Evolutionary conservation across 1,140 invertebrate species (phyloP), one percentile per base, ranked within the genome.

Genomic region (Micrasema minimum): DNA sequence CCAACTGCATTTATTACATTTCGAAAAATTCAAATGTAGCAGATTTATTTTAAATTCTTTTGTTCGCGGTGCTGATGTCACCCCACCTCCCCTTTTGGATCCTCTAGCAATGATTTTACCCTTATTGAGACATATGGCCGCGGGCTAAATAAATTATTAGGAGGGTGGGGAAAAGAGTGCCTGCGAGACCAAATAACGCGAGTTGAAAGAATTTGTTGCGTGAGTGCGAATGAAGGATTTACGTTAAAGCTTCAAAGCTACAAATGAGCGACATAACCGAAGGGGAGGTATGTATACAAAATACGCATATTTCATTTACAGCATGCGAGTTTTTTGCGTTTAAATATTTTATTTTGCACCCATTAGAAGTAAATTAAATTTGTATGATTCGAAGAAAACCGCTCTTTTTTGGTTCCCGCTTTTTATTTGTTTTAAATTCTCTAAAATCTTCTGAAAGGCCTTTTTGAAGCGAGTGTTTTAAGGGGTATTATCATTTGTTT

Each of bases 151-250:
- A 69, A 72, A 72, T 72, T 72, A 72, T 69, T 46, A 31, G 57
- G 18, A 23, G 48, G 67, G 37, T 16, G 48, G 69, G 45, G 69
- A n/a, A 11, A 37, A 37, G 46, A 23, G 45, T 43, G 35, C 38
- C n/a, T 41, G 48, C 12, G 50, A 23, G 45, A 51, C 57, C 51
- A 62, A 62, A 72, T 72, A 69, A 67, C 62, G 59, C 57, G 48
- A 43, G 43, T 31, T 53, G 26, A 65, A 59, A 69, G 71, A 66
- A 69, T 69, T 68, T 48, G 57, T 64, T 38, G 35, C 38, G 45
- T 43, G 64, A 71, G 69, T 71, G 65, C 57, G 70, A 55, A 64
- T 72, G 61, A 66, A 72, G 66, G 71, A 69, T 72, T 69, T 69
- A 65, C 55, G 55, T 18, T 46, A 14, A 57, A 64, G 59, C 41